These are phyloP conservation scores for Onchidella celtica DNA, from an alignment of 2,888 invertebrate species.

Conservation along the genomic window DNA sequence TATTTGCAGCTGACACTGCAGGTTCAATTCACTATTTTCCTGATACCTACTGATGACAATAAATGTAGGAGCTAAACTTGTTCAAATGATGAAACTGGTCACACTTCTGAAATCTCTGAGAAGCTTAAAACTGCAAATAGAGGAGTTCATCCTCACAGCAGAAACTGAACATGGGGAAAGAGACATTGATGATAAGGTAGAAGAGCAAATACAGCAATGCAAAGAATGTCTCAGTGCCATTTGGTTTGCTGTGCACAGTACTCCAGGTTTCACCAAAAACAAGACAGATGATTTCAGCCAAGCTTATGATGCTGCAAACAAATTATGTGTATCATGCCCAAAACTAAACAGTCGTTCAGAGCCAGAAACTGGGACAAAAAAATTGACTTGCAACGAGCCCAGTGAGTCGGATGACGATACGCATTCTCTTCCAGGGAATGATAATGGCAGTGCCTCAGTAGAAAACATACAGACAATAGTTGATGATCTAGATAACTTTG, in stretches of 20 bases:
- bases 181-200: slow-evolving; percentile 9
- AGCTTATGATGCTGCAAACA: no score
- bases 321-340: no score
- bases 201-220: background rate
- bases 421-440: no score
- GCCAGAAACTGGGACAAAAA: no score
- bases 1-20: no score
- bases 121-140: slow-evolving; percentile 27
- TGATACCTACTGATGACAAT: no score
- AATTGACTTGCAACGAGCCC: no score
- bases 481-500: slow-evolving; percentile 32
- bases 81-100: slow-evolving; percentile 5
- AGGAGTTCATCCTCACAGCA: slow-evolving; percentile 5
- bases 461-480: background rate
- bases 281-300: background rate
- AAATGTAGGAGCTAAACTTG: no score
- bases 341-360: no score
- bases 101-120: slow-evolving; percentile 4
- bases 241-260: slow-evolving; percentile 1
- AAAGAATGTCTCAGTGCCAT: slow-evolving; percentile 2
- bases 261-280: background rate
- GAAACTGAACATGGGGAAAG: background rate
- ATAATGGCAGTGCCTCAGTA: background rate
- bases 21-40: no score
- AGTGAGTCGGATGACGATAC: no score